These are phyloP conservation scores for Cavia aperea DNA, from an alignment of 2,113 vertebrate species.

Conservation along the genomic window DNA sequence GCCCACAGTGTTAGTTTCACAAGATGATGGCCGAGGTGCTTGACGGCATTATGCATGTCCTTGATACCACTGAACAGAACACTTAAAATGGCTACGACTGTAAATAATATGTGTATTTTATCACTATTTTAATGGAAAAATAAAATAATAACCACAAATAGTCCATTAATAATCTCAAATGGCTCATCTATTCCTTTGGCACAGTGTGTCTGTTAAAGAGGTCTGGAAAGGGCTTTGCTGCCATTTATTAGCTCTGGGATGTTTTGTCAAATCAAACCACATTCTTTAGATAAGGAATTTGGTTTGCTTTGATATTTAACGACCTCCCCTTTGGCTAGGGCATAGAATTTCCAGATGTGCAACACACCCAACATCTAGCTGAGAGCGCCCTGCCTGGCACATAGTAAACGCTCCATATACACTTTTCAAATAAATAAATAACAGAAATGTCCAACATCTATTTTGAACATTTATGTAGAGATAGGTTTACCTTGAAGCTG, in stretches of 20 bases:
- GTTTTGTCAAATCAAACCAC: constrained; percentile 56
- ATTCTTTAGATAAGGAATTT: constrained; percentile 65
- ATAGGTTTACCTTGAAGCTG: background rate
- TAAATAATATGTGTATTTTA: background rate
- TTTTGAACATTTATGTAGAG: constrained; percentile 16
- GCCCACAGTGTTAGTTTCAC: background rate
- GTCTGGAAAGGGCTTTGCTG: constrained; percentile 17
- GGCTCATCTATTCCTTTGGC: background rate
- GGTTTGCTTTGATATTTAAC: constrained; percentile 57
- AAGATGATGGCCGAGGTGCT: background rate
- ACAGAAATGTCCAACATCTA: background rate
- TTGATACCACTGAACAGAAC: background rate
- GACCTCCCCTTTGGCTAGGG: constrained; percentile 13
- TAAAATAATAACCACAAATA: constrained; percentile 7
- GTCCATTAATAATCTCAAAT: background rate
- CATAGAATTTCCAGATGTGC: constrained; percentile 39
- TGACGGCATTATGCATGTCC: background rate
- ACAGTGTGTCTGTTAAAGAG: constrained; percentile 5
- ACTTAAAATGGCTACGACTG: background rate
- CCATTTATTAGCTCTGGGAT: constrained; percentile 49
- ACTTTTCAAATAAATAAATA: constrained; percentile 26
- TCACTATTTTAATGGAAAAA: constrained; percentile 20
- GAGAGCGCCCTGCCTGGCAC: background rate
- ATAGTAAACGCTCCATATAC: background rate
- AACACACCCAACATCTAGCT: background rate